phyloP scores from a whole-genome alignment of 2,797 vertebrate genomes.

The Cynopterus sphinx region DNA sequence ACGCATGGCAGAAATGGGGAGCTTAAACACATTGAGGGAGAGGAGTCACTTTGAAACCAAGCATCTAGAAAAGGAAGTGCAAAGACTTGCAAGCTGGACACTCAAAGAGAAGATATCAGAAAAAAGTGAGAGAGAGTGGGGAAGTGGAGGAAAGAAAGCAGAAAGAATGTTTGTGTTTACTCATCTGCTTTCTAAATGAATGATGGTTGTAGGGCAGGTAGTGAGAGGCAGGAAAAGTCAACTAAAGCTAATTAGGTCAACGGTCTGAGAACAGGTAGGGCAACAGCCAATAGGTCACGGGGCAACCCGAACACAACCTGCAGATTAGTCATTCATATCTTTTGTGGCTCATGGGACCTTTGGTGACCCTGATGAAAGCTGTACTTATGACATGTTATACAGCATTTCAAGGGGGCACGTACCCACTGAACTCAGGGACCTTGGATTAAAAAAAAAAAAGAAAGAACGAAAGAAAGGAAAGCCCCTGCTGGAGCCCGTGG shows the following conservation, averaged over 20 bases:
- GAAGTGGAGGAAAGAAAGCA: not conserved
- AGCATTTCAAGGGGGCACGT: not conserved
- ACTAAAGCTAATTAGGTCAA: not conserved
- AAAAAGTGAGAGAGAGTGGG: not conserved
- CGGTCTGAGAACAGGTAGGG: not conserved
- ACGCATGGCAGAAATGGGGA: not conserved
- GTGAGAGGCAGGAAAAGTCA: not conserved
- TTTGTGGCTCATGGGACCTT: not conserved
- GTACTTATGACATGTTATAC: not conserved
- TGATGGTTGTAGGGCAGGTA: rapidly evolving
- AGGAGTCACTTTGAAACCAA: not conserved
- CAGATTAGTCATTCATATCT: not conserved
- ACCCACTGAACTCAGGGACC: not conserved
- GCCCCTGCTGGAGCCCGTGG: too few species aligned
- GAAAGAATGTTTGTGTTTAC: not conserved
- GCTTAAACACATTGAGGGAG: not conserved
- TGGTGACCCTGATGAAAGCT: not conserved
- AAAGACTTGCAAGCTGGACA: not conserved
- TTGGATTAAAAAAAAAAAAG: not conserved
- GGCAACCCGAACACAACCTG: not conserved
- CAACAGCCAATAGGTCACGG: not conserved
- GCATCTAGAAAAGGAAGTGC: not conserved
- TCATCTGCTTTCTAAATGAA: not conserved
- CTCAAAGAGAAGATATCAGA: not conserved
- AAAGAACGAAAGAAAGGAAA: too few species aligned